Conservation (phyloP, 1,140 invertebrate species). For the Lucilia sericata region DNA sequence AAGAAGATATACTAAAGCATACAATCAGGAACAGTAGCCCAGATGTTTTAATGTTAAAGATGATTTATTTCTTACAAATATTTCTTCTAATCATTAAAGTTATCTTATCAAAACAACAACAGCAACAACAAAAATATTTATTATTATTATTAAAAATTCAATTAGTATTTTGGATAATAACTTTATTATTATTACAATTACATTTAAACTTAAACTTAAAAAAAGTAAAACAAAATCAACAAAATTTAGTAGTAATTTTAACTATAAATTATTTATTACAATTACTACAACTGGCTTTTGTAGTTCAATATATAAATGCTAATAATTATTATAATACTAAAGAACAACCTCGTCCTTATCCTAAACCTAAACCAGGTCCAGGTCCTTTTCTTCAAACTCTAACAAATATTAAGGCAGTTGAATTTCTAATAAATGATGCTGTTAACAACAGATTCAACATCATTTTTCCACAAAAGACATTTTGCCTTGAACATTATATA, state of each 20-base stretch:
- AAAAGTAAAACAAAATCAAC: conserved; percentile 24
- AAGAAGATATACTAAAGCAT: neutral
- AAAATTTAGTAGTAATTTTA: conserved; percentile 24
- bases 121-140: conserved; percentile 23
- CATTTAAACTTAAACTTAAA: neutral
- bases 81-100: too few species aligned
- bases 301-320: conserved; percentile 17
- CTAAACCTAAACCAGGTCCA: neutral
- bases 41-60: too few species aligned
- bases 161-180: conserved; percentile 41
- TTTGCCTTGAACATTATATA: too few species aligned
- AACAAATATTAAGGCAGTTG: conserved; percentile 4
- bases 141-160: conserved; percentile 40
- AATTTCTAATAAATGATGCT: neutral
- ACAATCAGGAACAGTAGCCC: too few species aligned
- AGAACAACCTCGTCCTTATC: neutral
- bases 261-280: conserved; percentile 27
- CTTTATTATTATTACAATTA: conserved; percentile 36
- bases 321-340: neutral
- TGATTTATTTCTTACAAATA: too few species aligned
- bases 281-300: conserved; percentile 36
- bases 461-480: too few species aligned
- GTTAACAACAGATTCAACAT: neutral
- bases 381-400: neutral
- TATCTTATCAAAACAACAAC: too few species aligned